Evolutionary conservation across 2,113 vertebrate genomes (phyloP).

Genomic region (Gasterosteus nipponicus): DNA sequence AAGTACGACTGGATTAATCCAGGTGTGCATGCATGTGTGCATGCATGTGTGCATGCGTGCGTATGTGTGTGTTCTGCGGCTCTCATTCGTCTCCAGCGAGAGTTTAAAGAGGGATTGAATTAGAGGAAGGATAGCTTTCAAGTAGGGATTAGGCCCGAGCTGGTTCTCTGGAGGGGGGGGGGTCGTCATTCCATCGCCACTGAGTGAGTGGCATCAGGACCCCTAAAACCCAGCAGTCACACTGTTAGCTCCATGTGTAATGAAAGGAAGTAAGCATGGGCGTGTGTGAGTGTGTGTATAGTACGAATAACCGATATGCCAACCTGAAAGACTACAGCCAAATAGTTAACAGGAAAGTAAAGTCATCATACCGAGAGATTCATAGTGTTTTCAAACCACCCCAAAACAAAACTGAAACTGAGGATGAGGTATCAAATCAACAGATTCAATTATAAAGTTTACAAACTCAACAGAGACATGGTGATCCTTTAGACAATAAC

Average conservation of each 20-base stretch:
- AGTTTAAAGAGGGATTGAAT: slow-evolving; percentile 65
- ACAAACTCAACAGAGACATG: neutral
- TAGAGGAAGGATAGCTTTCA: slow-evolving; percentile 67
- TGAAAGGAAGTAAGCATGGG: slow-evolving; percentile 20
- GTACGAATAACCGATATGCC: neutral
- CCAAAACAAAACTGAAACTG: neutral
- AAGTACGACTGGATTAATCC: slow-evolving; percentile 44
- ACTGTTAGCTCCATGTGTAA: slow-evolving; percentile 27
- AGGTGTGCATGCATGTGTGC: slow-evolving; percentile 32
- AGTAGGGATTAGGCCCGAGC: slow-evolving; percentile 71
- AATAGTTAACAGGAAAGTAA: neutral
- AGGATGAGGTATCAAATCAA: neutral
- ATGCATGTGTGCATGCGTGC: slow-evolving; percentile 19
- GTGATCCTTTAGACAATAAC: neutral
- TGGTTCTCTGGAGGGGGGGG: slow-evolving; percentile 51
- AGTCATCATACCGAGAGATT: neutral
- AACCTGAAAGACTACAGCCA: neutral
- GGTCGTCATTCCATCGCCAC: slow-evolving; percentile 65
- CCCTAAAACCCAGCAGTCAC: slow-evolving; percentile 12
- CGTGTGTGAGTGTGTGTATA: neutral
- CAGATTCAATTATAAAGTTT: neutral
- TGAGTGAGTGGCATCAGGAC: slow-evolving; percentile 58
- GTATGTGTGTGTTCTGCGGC: slow-evolving; percentile 17
- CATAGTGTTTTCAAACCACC: neutral
- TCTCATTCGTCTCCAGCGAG: slow-evolving; percentile 44